phyloP scores from a whole-genome alignment of 1,140 invertebrate species.

The Drosophila murphyi region DNA sequence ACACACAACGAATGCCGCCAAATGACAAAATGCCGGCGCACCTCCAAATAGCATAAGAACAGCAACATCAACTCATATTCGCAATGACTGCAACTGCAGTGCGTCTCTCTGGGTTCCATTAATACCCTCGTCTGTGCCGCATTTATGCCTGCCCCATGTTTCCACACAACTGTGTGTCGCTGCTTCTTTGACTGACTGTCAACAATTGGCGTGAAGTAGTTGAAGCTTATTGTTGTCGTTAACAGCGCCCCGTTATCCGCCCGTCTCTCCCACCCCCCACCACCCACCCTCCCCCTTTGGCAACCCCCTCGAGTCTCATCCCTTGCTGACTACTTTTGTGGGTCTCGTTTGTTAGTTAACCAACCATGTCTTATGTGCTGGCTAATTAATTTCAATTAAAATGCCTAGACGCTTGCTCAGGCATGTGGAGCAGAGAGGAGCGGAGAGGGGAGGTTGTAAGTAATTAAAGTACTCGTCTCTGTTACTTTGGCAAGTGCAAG shows the following conservation, averaged over 20 bases:
- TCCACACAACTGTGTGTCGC: neutral
- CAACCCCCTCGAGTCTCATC: neutral
- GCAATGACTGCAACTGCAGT: slow-evolving; percentile 47
- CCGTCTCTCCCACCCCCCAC: neutral
- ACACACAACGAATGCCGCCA: slow-evolving; percentile 63
- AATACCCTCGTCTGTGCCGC: neutral
- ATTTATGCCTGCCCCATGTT: no score
- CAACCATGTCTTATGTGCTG: slow-evolving; percentile 62
- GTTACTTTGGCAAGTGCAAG: slow-evolving; percentile 16
- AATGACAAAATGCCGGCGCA: slow-evolving; percentile 61
- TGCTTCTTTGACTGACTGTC: slow-evolving; percentile 52
- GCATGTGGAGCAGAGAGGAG: neutral
- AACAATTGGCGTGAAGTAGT: slow-evolving; percentile 80
- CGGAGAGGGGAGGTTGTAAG: neutral
- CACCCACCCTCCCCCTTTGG: neutral
- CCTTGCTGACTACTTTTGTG: slow-evolving; percentile 19
- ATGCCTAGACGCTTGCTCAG: slow-evolving; percentile 72
- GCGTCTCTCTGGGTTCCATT: slow-evolving; percentile 4
- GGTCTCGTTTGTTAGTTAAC: slow-evolving; percentile 55
- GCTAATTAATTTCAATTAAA: slow-evolving; percentile 82
- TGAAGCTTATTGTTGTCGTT: slow-evolving; percentile 57
- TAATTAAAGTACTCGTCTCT: slow-evolving; percentile 6
- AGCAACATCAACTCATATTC: slow-evolving; percentile 44
- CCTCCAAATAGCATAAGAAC: slow-evolving; percentile 29
- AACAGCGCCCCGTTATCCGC: slow-evolving; percentile 1